Conservation (phyloP, 2,113 vertebrate genomes). For the Chrysemys picta region DNA sequence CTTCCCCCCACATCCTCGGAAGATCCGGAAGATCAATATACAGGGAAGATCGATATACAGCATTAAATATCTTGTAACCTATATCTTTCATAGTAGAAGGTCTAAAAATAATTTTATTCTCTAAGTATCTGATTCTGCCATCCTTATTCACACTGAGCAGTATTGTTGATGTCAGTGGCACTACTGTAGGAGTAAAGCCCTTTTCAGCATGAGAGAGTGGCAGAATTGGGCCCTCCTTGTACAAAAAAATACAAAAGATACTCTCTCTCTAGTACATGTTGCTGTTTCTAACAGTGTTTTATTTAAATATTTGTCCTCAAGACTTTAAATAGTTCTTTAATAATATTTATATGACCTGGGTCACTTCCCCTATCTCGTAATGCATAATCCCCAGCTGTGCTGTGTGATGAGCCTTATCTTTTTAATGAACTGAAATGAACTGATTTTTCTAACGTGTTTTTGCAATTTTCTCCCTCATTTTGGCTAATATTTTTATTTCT, state of each 20-base stretch:
- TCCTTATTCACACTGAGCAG: background rate
- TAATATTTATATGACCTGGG: background rate
- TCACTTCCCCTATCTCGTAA: background rate
- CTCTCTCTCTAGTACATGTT: background rate
- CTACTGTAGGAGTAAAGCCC: background rate
- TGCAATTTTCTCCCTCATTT: background rate
- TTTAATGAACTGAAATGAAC: background rate
- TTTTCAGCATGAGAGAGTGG: background rate
- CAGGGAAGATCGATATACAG: background rate
- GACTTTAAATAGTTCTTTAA: background rate
- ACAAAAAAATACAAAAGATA: background rate
- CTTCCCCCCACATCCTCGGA: no score
- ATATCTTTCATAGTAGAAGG: background rate
- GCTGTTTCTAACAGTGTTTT: background rate
- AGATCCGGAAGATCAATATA: no score
- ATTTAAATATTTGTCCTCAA: background rate
- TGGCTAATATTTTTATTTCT: background rate
- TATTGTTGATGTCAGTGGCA: background rate
- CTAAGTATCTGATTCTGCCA: background rate
- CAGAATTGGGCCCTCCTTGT: background rate
- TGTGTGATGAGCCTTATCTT: background rate
- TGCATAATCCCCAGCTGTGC: background rate
- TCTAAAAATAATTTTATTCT: background rate
- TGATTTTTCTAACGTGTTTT: background rate
- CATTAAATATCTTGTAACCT: background rate